Base-by-base conservation (phyloP, 1,140 invertebrate genomes). In the Drosophila azteca region DNA sequence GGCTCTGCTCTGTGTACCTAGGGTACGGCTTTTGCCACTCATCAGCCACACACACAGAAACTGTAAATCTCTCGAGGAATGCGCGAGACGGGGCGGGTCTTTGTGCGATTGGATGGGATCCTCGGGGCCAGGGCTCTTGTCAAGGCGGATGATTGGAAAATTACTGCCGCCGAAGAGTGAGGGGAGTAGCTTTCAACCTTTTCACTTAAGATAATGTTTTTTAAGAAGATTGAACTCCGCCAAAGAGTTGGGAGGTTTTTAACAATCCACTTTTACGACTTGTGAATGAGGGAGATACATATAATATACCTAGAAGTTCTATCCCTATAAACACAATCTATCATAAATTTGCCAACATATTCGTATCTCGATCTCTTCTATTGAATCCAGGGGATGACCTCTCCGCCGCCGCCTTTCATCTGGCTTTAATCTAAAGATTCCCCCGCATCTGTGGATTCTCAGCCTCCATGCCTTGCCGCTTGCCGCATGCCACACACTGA, bases 1-100 rank as follows among this genome's bases (percentile, higher is more conserved):
- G 35, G 11, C 8, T 8, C 29, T 31, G 11, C 8, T 8, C 29
- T 31, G 8, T 8, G 39, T 67, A 50, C 29, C 43, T 57, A 54
- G 24, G 66, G 51, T 69, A 70, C 24, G 67, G 41, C 67, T 49
- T 58, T 70, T 69, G 67, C 67, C 67, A 70, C 67, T 70, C 67
- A 70, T 70, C 62, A 64, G 65, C 65, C 67, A 20, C 17, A 20
- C 67, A 26, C 65, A 45, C 51, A 69, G 35, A 13, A 39, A 31
- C 66, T 57, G 52, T 68, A 68, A 68, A 41, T 68, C 64, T 49
- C 44, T 45, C 35, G 65, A 35, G 35, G 64, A 65, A 67, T 43
- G 49, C 15, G 65, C 35, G 35, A 39, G 35, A 51, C 44, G 66
- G 52, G 29, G 64, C 44, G 66, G 52, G 29, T 64, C 35, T 4